phyloP scores from a whole-genome alignment of 2,113 vertebrate species.

The Phalacrocorax pelagicus region DNA sequence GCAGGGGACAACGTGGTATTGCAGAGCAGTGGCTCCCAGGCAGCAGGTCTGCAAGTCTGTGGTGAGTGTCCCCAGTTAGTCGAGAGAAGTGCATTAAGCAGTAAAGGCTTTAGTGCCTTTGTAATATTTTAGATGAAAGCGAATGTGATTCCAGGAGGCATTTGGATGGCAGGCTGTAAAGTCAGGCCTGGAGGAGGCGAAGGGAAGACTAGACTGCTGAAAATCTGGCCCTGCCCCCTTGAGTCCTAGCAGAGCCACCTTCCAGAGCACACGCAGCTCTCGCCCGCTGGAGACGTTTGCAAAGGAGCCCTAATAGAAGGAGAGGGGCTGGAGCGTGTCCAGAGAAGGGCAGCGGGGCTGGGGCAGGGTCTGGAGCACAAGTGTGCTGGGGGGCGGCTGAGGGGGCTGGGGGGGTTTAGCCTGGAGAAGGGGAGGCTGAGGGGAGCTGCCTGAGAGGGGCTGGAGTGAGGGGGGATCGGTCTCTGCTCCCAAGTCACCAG shows the following conservation, averaged over 20 bases:
- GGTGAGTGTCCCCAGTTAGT: not conserved
- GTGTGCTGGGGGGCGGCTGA: too few species aligned
- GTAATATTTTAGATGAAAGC: not conserved
- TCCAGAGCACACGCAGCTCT: not conserved
- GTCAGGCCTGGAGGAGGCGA: not conserved
- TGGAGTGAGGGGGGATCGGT: too few species aligned
- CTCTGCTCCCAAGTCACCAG: too few species aligned
- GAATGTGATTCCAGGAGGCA: rapidly evolving
- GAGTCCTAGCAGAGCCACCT: not conserved
- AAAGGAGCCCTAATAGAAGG: not conserved
- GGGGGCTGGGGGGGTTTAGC: too few species aligned
- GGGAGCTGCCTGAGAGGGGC: too few species aligned
- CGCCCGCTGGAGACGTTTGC: not conserved
- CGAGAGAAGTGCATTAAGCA: too few species aligned
- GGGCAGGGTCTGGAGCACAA: too few species aligned
- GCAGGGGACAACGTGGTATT: not conserved
- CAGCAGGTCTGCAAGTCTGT: not conserved
- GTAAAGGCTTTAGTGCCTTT: not conserved
- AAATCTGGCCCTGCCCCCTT: not conserved
- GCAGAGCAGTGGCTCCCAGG: not conserved
- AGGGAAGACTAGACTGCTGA: not conserved
- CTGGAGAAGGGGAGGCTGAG: too few species aligned
- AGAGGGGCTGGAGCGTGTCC: not conserved
- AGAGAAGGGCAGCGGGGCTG: too few species aligned
- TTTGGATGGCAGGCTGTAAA: not conserved